A percentile compares a stretch with the other conserved stretches of the same genome.
Evolutionary conservation across 2,797 vertebrate genomes (phyloP).

Genomic region (Odontamblyopus rebecca): DNA sequence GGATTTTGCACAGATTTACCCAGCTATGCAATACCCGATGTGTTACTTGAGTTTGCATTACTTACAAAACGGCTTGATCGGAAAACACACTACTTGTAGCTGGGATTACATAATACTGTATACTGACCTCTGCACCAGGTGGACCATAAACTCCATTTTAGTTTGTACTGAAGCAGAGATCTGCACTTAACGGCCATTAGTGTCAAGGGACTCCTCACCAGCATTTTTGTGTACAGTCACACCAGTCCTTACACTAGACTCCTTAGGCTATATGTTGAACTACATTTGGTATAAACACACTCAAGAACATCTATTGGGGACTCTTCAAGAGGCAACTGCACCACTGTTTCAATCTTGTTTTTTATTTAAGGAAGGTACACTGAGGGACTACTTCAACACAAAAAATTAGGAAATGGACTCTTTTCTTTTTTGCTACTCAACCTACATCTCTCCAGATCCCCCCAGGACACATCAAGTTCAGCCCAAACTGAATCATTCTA

Average conservation of each 20-base stretch:
- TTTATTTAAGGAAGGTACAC: constrained; percentile 16
- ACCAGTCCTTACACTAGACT: not conserved
- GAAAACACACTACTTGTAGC: too few relatives aligned
- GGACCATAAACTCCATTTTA: not conserved
- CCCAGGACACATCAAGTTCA: constrained; percentile 17
- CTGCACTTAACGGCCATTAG: not conserved
- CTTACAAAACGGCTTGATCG: too few relatives aligned
- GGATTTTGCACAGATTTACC: too few relatives aligned
- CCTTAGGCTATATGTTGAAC: not conserved
- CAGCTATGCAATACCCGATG: too few relatives aligned
- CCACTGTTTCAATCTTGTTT: constrained; percentile 18
- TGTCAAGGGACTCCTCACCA: not conserved
- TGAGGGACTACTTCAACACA: constrained; percentile 38
- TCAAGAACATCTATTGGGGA: not conserved
- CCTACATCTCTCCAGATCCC: constrained; percentile 32
- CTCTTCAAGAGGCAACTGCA: constrained; percentile 2
- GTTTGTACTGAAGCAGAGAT: not conserved
- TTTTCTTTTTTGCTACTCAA: constrained; percentile 27
- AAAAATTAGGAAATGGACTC: constrained; percentile 19
- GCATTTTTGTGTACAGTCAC: not conserved
- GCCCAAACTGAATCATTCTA: constrained; percentile 27
- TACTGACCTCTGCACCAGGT: too few relatives aligned
- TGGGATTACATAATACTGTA: too few relatives aligned
- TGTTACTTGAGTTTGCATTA: too few relatives aligned
- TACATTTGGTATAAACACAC: constrained; percentile 1